Evolutionary conservation across 2,113 vertebrate genomes (phyloP).

Genomic region (Orycteropus afer): DNA sequence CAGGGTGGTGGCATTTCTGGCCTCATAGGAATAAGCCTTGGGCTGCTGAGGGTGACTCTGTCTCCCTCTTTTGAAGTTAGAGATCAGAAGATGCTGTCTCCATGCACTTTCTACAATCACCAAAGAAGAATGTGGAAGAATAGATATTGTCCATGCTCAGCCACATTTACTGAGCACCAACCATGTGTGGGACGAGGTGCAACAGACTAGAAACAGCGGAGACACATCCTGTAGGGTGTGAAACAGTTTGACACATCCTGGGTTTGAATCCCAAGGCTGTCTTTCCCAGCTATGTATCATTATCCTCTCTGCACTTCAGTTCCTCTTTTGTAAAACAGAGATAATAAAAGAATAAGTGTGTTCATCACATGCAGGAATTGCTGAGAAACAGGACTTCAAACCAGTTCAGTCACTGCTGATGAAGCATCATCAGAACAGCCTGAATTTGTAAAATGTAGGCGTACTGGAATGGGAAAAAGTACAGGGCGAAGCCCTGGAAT

Average conservation of each 20-base stretch:
- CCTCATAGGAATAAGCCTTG: too few relatives aligned
- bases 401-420: neutral
- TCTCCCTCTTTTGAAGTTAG: too few relatives aligned
- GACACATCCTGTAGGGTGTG: too few relatives aligned
- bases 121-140: neutral
- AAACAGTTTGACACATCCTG: neutral
- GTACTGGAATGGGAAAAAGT: neutral
- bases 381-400: neutral
- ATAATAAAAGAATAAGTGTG: neutral
- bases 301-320: neutral
- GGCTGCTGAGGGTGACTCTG: too few relatives aligned
- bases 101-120: too few relatives aligned
- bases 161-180: neutral
- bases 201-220: neutral
- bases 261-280: neutral
- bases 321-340: neutral
- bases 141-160: neutral
- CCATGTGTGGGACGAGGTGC: neutral
- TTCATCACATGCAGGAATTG: fast-evolving
- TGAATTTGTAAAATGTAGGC: too few relatives aligned
- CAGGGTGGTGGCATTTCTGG: too few relatives aligned
- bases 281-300: neutral
- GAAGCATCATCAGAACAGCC: neutral
- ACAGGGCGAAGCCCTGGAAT: neutral
- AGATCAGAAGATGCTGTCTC: too few relatives aligned